These are phyloP conservation scores for Guaruba guarouba DNA, from an alignment of 2,113 vertebrate genomes.

Conservation along the genomic window DNA sequence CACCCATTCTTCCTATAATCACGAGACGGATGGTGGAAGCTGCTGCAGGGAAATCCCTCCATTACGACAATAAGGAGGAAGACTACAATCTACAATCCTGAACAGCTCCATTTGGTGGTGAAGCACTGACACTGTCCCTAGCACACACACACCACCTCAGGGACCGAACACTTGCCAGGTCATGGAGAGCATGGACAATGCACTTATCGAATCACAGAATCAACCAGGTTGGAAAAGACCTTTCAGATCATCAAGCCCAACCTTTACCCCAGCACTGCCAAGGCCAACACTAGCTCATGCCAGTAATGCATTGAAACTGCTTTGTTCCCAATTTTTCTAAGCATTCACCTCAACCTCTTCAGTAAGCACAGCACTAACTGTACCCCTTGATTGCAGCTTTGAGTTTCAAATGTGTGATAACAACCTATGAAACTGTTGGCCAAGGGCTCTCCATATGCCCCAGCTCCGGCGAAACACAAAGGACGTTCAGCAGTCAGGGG, in stretches of 20 bases:
- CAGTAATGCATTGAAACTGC: neutral
- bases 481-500: neutral
- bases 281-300: neutral
- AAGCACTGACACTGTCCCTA: neutral
- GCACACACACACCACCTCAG: neutral
- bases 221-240: neutral
- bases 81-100: neutral
- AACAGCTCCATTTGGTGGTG: neutral
- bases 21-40: neutral
- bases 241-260: neutral
- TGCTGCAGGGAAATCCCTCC: neutral
- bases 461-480: neutral
- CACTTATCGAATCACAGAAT: neutral
- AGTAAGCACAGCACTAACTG: conserved; percentile 23
- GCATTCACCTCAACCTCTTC: conserved; percentile 6
- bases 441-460: neutral
- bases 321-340: neutral
- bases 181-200: neutral
- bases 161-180: neutral
- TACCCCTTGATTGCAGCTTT: conserved; percentile 8
- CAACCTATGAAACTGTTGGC: neutral
- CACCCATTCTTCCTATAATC: neutral
- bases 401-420: conserved; percentile 32
- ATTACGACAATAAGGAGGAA: neutral
- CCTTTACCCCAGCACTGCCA: neutral